Base-by-base conservation (phyloP, 1,140 invertebrate genomes). In the Aphaenogaster floridana region DNA sequence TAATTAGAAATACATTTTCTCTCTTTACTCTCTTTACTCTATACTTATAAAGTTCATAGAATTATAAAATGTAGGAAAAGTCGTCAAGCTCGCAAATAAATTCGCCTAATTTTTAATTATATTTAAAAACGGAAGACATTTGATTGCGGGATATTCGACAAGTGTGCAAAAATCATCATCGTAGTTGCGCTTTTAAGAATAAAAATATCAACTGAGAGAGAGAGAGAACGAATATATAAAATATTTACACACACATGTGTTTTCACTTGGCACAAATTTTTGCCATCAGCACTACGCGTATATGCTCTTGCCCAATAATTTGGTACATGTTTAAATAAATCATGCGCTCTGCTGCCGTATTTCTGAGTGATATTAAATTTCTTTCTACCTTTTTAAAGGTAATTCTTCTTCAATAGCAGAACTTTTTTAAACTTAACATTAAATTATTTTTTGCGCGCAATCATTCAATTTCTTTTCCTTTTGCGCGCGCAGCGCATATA, bases 241-340 rank as follows among this genome's bases (percentile, higher is more conserved):
- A 77, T 59, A 77, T 61, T 77, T 28, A 28, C 28, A 28, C 28
- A 28, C 28, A 28, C 21, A 15, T 28, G 5, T 9, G 39, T 7
- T 61, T 17, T 5, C 39, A 78, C 42, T 61, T 34, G 57, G 15
- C 39, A 77, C 57, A 48, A 42, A 77, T 77, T 61, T 59, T 28
- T 34, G 13, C 2, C 17, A 39, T 61, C 4, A 7, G 8, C 21
- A 42, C 21, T 17, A 28, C 21, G 15, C n/a, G 5, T 42, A 36
- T 5, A 8, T 77, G 13, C 6, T 45, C 21, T 28, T 28, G 6
- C 57, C 34, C 21, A 59, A 74, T 17, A 15, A 74, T 74, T 39
- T 42, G 17, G 11, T 36, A 21, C 5, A 3, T 9, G 17, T 21
- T 17, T 68, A 68, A 45, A 68, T 69, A 28, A 69, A 48, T 69